Evolutionary conservation across 2,113 vertebrate genomes (phyloP).

Genomic region (Burhinus oedicnemus): DNA sequence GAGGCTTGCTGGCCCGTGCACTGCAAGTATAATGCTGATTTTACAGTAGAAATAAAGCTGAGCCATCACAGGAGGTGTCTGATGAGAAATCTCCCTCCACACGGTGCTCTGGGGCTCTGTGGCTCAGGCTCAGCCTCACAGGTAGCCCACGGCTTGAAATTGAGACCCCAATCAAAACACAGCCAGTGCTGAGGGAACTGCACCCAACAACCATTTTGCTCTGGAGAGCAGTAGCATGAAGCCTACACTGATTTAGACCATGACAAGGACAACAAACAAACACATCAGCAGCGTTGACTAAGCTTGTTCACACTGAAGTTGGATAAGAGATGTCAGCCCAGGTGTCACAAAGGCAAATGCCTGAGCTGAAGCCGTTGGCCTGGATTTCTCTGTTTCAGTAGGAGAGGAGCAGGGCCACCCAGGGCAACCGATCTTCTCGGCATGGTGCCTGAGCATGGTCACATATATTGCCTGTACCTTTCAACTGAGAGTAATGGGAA

Average conservation of each 20-base stretch:
- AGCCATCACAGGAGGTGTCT: neutral
- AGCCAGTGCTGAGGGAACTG: neutral
- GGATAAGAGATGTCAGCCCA: neutral
- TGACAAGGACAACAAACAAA: neutral
- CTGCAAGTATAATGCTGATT: neutral
- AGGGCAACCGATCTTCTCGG: neutral
- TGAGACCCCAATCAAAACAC: neutral
- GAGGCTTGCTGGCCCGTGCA: neutral
- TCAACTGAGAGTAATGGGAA: neutral
- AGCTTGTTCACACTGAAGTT: neutral
- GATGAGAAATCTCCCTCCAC: neutral
- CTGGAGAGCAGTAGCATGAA: neutral
- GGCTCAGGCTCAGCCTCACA: neutral
- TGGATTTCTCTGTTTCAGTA: neutral
- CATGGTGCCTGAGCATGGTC: neutral
- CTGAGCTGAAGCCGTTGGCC: neutral
- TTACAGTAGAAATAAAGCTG: neutral
- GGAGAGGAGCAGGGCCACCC: neutral
- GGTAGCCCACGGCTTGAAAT: neutral
- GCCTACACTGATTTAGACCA: neutral
- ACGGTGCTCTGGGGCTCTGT: neutral
- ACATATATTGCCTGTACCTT: neutral
- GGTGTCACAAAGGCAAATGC: neutral
- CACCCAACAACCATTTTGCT: neutral
- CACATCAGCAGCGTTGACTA: neutral